These are phyloP conservation scores for Horisme vitalbata DNA, from an alignment of 2,888 invertebrate genomes.

Conservation along the genomic window DNA sequence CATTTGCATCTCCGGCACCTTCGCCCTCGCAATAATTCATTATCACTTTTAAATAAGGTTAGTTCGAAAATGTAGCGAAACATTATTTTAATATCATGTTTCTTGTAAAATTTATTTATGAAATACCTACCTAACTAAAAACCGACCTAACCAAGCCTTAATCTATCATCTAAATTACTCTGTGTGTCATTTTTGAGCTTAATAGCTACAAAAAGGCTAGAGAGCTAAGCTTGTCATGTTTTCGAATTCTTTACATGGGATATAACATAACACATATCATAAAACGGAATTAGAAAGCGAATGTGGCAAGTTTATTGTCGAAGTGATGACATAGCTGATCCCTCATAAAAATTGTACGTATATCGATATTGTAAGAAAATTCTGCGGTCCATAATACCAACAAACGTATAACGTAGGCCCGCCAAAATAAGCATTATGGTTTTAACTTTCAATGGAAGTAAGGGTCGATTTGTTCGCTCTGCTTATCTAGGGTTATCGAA, in stretches of 20 bases:
- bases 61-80: no score
- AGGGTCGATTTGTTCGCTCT: not conserved
- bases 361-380: conserved; percentile 23
- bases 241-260: conserved; percentile 7
- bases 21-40: no score
- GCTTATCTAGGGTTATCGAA: not conserved
- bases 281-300: conserved; percentile 20
- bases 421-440: conserved; percentile 6
- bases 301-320: conserved; percentile 20
- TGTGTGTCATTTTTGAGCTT: no score
- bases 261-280: conserved; percentile 14
- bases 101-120: no score
- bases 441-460: conserved; percentile 8
- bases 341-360: conserved; percentile 22
- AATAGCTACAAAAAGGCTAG: no score
- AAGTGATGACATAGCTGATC: conserved; percentile 22
- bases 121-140: no score
- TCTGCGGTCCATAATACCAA: conserved; percentile 4
- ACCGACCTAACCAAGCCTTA: no score
- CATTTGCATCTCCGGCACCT: no score
- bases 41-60: no score
- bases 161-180: no score
- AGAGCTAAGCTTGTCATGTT: no score
- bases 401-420: not conserved
- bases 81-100: no score